These are phyloP conservation scores for Dysmachus trigonus DNA, from an alignment of 2,888 invertebrate genomes.

Conservation along the genomic window DNA sequence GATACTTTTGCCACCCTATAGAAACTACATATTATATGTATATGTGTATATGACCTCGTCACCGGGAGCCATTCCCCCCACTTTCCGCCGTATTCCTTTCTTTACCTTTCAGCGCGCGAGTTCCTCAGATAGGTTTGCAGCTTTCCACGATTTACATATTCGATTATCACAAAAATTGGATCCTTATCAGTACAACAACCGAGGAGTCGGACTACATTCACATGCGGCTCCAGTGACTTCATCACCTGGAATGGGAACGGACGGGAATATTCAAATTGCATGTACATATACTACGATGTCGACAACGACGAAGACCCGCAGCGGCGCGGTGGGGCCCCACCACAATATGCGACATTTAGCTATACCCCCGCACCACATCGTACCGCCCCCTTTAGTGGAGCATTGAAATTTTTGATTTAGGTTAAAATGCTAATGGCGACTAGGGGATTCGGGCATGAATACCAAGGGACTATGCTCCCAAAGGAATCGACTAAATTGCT, in stretches of 20 bases:
- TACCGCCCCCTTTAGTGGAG: not conserved
- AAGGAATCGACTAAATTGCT: not conserved
- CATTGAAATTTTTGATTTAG: slow-evolving; percentile 20
- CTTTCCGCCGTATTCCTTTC: not conserved
- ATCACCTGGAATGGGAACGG: slow-evolving; percentile 71
- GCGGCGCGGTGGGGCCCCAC: no score
- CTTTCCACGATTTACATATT: slow-evolving; percentile 88
- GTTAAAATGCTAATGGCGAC: slow-evolving; percentile 24
- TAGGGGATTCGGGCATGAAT: not conserved
- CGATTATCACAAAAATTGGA: slow-evolving; percentile 91
- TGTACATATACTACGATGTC: not conserved
- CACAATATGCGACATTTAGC: not conserved
- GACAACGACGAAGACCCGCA: not conserved
- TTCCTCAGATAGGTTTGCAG: slow-evolving; percentile 87
- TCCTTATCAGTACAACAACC: slow-evolving; percentile 93
- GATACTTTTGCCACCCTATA: not conserved
- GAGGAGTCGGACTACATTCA: slow-evolving; percentile 86
- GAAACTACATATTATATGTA: no score
- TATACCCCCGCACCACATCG: not conserved
- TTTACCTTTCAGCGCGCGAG: slow-evolving; percentile 79
- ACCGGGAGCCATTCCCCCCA: not conserved
- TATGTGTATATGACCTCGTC: no score
- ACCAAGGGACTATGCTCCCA: not conserved
- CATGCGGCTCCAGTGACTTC: slow-evolving; percentile 90
- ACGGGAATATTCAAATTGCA: slow-evolving; percentile 9